These are phyloP conservation scores for Pseudomyrmex flavicornis DNA, from an alignment of 1,140 invertebrate genomes.

Conservation along the genomic window DNA sequence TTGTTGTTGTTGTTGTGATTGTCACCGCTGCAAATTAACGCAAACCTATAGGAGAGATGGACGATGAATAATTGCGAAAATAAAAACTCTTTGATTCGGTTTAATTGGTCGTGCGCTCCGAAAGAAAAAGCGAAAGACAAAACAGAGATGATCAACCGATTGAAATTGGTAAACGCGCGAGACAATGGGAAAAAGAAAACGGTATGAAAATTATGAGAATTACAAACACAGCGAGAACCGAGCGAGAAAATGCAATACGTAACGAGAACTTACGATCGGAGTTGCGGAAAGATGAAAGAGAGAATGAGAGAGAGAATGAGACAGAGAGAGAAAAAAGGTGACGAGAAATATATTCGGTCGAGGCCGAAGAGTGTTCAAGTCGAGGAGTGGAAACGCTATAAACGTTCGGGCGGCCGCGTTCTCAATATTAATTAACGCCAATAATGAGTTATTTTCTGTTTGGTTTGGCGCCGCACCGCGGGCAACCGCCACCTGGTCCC, in stretches of 20 bases:
- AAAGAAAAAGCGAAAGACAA: neutral
- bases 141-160: conserved; percentile 4
- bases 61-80: conserved; percentile 7
- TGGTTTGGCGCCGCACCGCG: conserved; percentile 58
- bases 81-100: conserved; percentile 48
- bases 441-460: conserved; percentile 76
- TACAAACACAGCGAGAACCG: neutral
- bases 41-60: conserved; percentile 42
- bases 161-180: conserved; percentile 9
- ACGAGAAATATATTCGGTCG: conserved; percentile 59
- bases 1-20: neutral
- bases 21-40: conserved; percentile 22
- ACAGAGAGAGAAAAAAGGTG: conserved; percentile 12
- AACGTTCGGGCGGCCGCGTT: conserved; percentile 43
- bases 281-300: neutral
- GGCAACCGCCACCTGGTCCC: conserved; percentile 36
- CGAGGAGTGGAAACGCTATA: neutral
- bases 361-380: conserved; percentile 12
- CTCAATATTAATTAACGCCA: conserved; percentile 77
- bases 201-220: neutral
- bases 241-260: conserved; percentile 30
- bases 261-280: conserved; percentile 12
- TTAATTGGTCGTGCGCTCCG: conserved; percentile 36
- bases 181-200: conserved; percentile 6
- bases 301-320: no score